phyloP scores from a whole-genome alignment of 2,113 vertebrate genomes.

The Shinisaurus crocodilurus region DNA sequence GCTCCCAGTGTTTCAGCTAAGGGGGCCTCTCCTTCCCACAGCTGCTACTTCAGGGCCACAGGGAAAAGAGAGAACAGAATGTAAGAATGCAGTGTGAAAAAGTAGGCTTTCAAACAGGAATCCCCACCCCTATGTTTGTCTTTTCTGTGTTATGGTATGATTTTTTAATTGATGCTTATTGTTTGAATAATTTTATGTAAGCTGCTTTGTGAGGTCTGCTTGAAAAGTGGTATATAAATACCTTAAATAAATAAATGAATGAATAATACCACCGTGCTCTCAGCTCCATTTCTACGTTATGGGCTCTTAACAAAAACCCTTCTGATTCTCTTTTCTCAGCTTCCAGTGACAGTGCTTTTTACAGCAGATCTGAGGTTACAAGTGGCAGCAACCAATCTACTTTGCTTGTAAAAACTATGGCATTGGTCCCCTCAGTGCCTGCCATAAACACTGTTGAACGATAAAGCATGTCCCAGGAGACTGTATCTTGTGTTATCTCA shows the following conservation, averaged over 20 bases:
- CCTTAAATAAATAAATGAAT: background rate
- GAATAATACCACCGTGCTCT: background rate
- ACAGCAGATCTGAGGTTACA: background rate
- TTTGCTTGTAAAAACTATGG: background rate
- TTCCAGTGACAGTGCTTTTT: background rate
- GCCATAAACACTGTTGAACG: background rate
- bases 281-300: background rate
- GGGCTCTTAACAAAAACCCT: background rate
- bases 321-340: background rate
- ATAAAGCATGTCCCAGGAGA: background rate
- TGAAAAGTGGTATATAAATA: background rate
- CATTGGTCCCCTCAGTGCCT: background rate
- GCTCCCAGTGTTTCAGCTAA: background rate
- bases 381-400: background rate
- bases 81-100: background rate
- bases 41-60: background rate
- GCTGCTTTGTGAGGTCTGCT: background rate
- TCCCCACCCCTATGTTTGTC: background rate
- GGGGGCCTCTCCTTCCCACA: background rate
- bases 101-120: background rate
- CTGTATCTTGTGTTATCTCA: background rate
- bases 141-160: background rate
- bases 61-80: background rate
- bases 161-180: background rate
- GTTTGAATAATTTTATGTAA: background rate